Evolutionary conservation across 1,140 invertebrate genomes (phyloP).

Genomic region (Agrypnia vestita): DNA sequence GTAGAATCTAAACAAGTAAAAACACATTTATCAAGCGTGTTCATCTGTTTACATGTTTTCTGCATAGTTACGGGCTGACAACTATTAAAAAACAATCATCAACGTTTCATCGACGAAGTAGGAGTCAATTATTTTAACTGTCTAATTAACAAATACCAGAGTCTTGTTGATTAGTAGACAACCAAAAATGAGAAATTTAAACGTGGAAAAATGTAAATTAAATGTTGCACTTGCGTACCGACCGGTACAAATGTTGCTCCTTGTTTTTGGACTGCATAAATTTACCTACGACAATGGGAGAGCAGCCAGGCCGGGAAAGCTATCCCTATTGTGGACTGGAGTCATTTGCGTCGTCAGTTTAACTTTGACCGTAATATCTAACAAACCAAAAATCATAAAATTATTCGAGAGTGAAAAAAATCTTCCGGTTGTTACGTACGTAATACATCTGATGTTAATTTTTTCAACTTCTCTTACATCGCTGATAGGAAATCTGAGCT

Average conservation of each 20-base stretch:
- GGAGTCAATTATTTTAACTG: neutral
- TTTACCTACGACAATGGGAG: neutral
- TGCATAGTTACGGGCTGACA: too few relatives aligned
- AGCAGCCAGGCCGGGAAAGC: neutral
- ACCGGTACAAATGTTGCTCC: constrained; percentile 1
- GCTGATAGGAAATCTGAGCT: neutral
- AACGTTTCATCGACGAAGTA: neutral
- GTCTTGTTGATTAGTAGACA: too few relatives aligned
- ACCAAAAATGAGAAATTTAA: too few relatives aligned
- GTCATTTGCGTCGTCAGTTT: neutral
- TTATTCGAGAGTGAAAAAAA: neutral
- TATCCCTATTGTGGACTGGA: constrained; percentile 10
- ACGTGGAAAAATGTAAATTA: neutral
- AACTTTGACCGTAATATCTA: neutral
- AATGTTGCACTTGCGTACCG: neutral
- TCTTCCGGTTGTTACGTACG: constrained; percentile 16
- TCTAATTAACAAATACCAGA: too few relatives aligned
- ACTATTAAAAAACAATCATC: too few relatives aligned
- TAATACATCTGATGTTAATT: constrained; percentile 12
- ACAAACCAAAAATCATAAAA: neutral
- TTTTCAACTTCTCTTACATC: constrained; percentile 12
- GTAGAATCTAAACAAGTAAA: too few relatives aligned
- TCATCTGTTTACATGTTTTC: too few relatives aligned
- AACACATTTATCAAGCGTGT: too few relatives aligned
- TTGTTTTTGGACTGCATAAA: constrained; percentile 14